Conservation (phyloP, 2,797 vertebrate genomes). For the Cyclura pinguis region DNA sequence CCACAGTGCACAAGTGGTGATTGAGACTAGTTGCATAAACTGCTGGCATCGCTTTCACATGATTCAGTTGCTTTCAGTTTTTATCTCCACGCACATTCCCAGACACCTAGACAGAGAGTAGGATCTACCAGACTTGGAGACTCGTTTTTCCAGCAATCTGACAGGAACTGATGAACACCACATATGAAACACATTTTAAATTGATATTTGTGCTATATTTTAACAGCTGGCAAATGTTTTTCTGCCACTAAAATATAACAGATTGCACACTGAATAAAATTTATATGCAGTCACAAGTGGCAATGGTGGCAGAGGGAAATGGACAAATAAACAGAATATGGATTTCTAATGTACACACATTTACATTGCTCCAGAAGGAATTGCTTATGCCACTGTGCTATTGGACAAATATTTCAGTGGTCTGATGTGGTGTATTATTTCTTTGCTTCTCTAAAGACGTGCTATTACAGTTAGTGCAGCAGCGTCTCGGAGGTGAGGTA, state of each 20-base stretch:
- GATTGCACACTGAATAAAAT: slow-evolving; percentile 56
- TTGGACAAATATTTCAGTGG: background rate
- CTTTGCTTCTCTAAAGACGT: background rate
- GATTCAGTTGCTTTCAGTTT: slow-evolving; percentile 48
- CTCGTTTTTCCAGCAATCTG: slow-evolving; percentile 39
- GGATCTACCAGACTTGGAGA: slow-evolving; percentile 33
- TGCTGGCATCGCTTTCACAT: background rate
- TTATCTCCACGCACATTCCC: background rate
- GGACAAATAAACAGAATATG: slow-evolving; percentile 12
- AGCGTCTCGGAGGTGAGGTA: background rate
- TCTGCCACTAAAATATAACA: slow-evolving; percentile 25
- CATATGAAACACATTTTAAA: slow-evolving; percentile 58
- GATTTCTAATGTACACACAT: slow-evolving; percentile 51
- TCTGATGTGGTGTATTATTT: background rate
- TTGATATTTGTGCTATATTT: slow-evolving; percentile 51
- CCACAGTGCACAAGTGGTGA: background rate
- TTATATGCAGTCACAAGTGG: slow-evolving; percentile 45
- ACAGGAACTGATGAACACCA: slow-evolving; percentile 50
- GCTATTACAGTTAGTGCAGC: background rate
- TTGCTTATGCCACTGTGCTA: background rate
- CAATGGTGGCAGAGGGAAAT: background rate
- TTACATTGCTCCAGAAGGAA: slow-evolving; percentile 11
- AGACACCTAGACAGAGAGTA: background rate
- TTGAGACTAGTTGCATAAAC: background rate
- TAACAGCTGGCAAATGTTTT: slow-evolving; percentile 64